Base-by-base conservation (phyloP, 2,797 vertebrate genomes). In the Podarcis lilfordi region DNA sequence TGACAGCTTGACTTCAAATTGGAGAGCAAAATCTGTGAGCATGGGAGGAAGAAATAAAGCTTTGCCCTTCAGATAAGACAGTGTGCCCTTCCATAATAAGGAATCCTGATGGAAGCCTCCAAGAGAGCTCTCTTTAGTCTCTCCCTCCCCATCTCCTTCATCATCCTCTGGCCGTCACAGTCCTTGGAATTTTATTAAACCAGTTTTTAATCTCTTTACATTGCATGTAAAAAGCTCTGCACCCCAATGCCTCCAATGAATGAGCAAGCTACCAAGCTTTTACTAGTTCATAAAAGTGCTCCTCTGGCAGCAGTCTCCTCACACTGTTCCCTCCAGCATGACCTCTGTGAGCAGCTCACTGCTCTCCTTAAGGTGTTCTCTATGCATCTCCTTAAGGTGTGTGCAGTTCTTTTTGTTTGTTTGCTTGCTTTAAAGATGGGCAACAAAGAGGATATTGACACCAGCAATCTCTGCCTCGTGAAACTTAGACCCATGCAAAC, bases 131-230 rank as follows among this genome's bases (percentile, higher is more conserved):
- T 6, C 9, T 55, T 55, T 80, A 8, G 27, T 15, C 7, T 82
- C 45, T 45, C 4, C 35, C 55, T 76, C 40, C 81, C 89, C 78
- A 80, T 85, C 40, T 80, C 43, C 66, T 40, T 50, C 37, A 35
- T 40, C 81, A 23, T 89, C 0, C 32, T 77, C 35, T 25, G 29
- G 40, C 25, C 64, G 5, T 66, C 79, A 84, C 37, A 61, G 72
- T 85, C 82, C 88, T 80, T 89, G 82, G 64, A 19, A 77, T 89
- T 92, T 91, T 89, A 89, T 80, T 64, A 89, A 87, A 91, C 40
- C 68, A 25, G 55, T 78, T 80, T 88, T 95, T 91, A 85, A 90
- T 55, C 66, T 92, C 82, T 92, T 82, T 59, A 89, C 15, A 59
- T 29, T 91, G 19, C 66, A 89, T 89, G 79, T 29, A 80, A 89